Base-by-base conservation (phyloP, 2,113 vertebrate genomes). In the Megaleporinus macrocephalus region DNA sequence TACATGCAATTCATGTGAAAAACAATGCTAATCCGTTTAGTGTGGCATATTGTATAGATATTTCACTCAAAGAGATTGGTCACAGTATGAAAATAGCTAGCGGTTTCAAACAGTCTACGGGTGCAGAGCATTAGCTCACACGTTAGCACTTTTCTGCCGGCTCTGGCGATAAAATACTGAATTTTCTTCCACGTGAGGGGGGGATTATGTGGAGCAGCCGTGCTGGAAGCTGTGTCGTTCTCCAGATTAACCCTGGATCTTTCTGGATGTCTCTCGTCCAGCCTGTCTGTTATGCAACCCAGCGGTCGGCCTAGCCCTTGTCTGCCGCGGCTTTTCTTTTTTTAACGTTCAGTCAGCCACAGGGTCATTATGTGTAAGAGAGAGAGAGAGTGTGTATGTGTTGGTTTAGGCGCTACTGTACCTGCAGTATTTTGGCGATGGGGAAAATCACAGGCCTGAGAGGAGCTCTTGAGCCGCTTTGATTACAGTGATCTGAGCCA, bases 381-480 rank as follows among this genome's bases (percentile, higher is more conserved):
- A 63, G 55, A 47, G 36, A 16, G 22, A 22, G 22, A 22, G 27
- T n/a, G 70, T 15, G 33, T 55, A 44, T 41, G 66, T 68, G 65
- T 51, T 36, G 27, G 41, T 59, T 83, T 80, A 68, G 73, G 73
- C 62, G 41, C 22, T 59, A 65, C 71, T 75, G 47, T 70, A 30
- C 74, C 62, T 73, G 72, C 49, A 74, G 71, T 51, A 76, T 85
- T 78, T 84, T 80, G 53, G 24, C 57, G 27, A 57, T 61, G 71
- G 75, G 53, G 77, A 81, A 83, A 86, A 86, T 86, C 27, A 81
- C 69, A 78, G 85, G 73, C 47, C 81, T 81, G 74, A 83, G 51
- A 81, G 69, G 61, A 83, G 77, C 59, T 80, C 81, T 83, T 73
- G 53, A 86, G 75, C 57, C 55, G 4, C 51, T 78, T 22, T 78